These are phyloP conservation scores for Frieseomelitta varia DNA, from an alignment of 1,140 invertebrate genomes.

Conservation along the genomic window DNA sequence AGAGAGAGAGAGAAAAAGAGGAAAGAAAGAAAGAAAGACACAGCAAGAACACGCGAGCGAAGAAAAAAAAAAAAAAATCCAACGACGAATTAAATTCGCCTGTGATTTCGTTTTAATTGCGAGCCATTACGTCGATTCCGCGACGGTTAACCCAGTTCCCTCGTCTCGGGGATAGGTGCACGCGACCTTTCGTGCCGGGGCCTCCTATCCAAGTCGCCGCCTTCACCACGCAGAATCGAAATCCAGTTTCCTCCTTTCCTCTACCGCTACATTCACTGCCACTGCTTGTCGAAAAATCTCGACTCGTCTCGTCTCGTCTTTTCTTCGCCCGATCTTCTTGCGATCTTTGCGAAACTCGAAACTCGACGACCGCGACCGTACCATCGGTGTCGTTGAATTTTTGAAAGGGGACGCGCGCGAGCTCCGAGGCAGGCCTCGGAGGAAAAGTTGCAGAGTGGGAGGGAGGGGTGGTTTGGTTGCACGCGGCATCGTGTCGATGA, in stretches of 20 bases:
- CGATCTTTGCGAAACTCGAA: no score
- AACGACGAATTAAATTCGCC: slow-evolving; percentile 4
- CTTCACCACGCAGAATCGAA: background rate
- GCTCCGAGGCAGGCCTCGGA: no score
- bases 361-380: no score
- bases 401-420: no score
- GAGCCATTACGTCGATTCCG: slow-evolving; percentile 67
- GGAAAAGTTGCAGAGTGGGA: background rate
- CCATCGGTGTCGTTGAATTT: no score
- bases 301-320: no score
- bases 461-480: background rate
- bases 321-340: no score
- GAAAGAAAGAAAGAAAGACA: background rate
- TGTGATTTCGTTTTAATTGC: slow-evolving; percentile 68
- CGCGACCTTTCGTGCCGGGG: slow-evolving; percentile 74
- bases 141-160: slow-evolving; percentile 71
- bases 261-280: no score
- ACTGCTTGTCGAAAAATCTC: no score
- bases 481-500: slow-evolving; percentile 49
- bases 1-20: background rate
- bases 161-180: slow-evolving; percentile 60
- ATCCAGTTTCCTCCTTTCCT: background rate
- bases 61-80: no score
- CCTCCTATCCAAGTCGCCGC: slow-evolving; percentile 57
- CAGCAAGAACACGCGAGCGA: background rate